Base-by-base conservation (phyloP, 2,888 invertebrate species). In the Lasius fuliginosus region DNA sequence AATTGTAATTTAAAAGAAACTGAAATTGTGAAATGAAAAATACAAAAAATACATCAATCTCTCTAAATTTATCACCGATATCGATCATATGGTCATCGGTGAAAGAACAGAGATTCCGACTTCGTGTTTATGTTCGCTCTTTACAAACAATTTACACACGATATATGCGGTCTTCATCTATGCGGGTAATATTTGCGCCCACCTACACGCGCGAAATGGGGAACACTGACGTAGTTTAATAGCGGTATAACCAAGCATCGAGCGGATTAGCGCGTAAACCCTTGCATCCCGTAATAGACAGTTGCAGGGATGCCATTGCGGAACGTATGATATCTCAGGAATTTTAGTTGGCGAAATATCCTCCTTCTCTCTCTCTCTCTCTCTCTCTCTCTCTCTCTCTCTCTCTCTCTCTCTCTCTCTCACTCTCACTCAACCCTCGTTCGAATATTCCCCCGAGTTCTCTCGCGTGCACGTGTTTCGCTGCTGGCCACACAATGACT, bases 281-380 rank as follows among this genome's bases (percentile, higher is more conserved):
- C 23, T 33, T 33, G 15, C n/a, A 12, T 42, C 18, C 42, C 30
- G 27, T 60, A 81, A 81, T 81, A 60, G 46, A 75, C 60, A 60
- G 23, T 79, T 74, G 23, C 30, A 27, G 23, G 36, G 23, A 79
- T 60, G 58, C 23, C 33, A n/a, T 46, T 30, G 79, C 46, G 60
- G 60, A 60, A 74, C 40, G 77, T 58, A 58, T 15, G 71, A 60
- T 71, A 73, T 79, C 42, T 79, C 58, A 23, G 75, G 75, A 81
- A 79, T 79, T 73, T 74, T 60, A 74, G 79, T 74, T 18, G 53
- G 42, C 58, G 42, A 60, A 74, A 74, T 74, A 75, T 46, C 30
- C 71, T 33, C 42, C 27, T 53, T 40, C 53, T 18, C 40, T 36
- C 49, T 23, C 12, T 33, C 42, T 18, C 40, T 40, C 53, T 18